These are phyloP conservation scores for Mycetomoellerius zeteki DNA, from an alignment of 1,140 invertebrate species.

Conservation along the genomic window DNA sequence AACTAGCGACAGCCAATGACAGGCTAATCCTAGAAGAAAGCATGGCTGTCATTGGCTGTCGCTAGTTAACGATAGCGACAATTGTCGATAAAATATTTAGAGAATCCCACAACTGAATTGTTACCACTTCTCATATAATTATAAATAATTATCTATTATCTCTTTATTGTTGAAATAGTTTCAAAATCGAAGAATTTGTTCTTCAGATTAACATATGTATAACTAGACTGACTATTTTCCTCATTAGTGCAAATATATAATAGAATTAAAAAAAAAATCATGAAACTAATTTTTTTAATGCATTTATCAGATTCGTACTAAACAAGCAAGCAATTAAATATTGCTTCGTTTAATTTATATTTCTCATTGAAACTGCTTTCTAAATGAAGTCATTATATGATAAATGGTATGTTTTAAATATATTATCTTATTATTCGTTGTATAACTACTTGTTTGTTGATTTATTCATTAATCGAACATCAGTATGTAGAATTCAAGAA, in stretches of 20 bases:
- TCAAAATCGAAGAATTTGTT: background rate
- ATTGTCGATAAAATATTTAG: no score
- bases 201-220: background rate
- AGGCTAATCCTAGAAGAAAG: no score
- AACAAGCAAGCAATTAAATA: background rate
- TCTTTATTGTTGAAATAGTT: background rate
- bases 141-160: background rate
- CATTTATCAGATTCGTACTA: background rate
- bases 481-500: background rate
- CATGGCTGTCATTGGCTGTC: no score
- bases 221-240: background rate
- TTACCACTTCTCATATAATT: background rate
- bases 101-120: background rate
- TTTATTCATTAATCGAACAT: background rate
- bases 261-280: background rate
- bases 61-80: no score
- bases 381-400: background rate
- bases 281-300: background rate
- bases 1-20: no score
- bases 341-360: background rate
- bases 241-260: background rate
- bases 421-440: background rate
- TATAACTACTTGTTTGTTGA: background rate
- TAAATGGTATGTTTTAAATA: background rate
- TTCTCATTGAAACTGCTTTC: background rate